Base-by-base conservation (phyloP, 2,888 invertebrate species). In the Archips crataeganus region DNA sequence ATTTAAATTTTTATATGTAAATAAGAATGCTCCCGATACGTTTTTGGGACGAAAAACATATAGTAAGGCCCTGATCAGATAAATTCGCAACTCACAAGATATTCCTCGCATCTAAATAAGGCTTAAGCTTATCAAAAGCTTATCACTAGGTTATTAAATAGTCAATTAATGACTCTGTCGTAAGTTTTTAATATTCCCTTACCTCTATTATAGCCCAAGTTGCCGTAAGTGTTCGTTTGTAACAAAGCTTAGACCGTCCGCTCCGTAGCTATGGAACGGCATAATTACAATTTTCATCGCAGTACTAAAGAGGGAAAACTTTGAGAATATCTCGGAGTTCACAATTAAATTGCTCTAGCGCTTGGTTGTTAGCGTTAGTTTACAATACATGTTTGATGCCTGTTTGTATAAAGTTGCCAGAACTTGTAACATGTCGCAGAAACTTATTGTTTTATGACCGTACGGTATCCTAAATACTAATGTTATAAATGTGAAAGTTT, bases 231-330 rank as follows among this genome's bases (percentile, higher is more conserved):
- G 62, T 71, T 70, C 65, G 65, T 68, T 62, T 54, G 72, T 65
- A 67, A 72, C 74, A 73, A 70, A 72, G 71, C 70, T 54, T 70
- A 73, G 71, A 65, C 63, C 6, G 13, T 34, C 62, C 47, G 67
- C 62, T 47, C 57, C 2, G 47, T 45, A 47, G 39, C 62, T 59
- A 57, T 57, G 77, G 71, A 62, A 74, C 62, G 72, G 59, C 66
- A 64, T 77, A 77, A 80, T 79, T 79, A 78, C 76, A 79, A 78
- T 79, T 76, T 79, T 71, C 71, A 74, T 78, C 67, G 47, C 49
- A 71, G 79, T 45, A 72, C 54, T 76, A 72, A 66, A 74, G 47
- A 62, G 57, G 61, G 39, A 49, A 57, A 73, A 73, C 68, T 69
- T 69, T 60, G 59, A n/a, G 69, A 69, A 73, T 69, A 73, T 57